These are phyloP conservation scores for Ia io DNA, from an alignment of 2,113 vertebrate genomes.

Conservation along the genomic window DNA sequence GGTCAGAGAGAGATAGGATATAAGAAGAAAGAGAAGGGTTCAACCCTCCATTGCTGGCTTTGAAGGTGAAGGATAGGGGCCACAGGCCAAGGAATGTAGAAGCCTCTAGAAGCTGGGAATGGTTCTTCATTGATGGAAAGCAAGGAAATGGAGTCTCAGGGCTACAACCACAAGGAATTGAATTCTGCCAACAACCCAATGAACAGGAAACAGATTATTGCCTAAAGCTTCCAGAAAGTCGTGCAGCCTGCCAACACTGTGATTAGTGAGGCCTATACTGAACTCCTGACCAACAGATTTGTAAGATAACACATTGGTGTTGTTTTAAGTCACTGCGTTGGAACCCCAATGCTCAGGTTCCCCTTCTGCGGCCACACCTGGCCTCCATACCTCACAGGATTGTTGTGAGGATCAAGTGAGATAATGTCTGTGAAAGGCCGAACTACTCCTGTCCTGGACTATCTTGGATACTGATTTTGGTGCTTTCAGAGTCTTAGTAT, in stretches of 20 bases:
- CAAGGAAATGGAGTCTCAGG: neutral
- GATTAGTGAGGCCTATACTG: neutral
- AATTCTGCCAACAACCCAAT: neutral
- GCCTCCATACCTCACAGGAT: neutral
- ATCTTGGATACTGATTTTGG: neutral
- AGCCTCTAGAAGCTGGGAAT: neutral
- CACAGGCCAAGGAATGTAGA: no score
- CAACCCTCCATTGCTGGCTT: neutral
- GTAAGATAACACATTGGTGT: neutral
- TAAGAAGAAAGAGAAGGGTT: neutral
- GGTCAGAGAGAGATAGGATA: neutral
- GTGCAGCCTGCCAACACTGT: neutral
- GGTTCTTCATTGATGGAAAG: neutral
- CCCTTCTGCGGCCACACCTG: neutral
- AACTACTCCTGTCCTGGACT: neutral
- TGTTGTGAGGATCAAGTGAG: constrained; percentile 16
- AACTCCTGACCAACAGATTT: neutral
- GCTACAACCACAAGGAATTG: neutral
- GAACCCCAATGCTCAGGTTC: neutral
- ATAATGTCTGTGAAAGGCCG: constrained; percentile 6
- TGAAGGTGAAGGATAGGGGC: neutral
- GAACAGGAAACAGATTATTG: neutral
- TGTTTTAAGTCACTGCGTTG: neutral
- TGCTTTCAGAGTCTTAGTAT: neutral
- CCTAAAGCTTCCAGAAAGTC: neutral